Conservation (phyloP, 2,888 invertebrate genomes). For the Zygothrica quintamaculata region DNA sequence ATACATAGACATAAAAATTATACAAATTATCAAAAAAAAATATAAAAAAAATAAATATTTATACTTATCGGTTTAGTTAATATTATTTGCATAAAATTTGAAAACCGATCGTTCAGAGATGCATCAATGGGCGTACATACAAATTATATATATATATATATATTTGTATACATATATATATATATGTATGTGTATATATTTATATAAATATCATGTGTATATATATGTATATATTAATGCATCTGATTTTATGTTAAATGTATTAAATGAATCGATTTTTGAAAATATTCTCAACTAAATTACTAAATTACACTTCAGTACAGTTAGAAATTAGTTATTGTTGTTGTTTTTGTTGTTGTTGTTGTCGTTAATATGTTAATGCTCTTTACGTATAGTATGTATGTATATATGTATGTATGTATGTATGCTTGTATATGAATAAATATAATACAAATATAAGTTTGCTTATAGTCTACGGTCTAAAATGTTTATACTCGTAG, state of each 20-base stretch:
- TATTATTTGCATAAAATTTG: constrained; percentile 34
- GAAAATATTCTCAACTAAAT: constrained; percentile 36
- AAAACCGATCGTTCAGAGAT: constrained; percentile 33
- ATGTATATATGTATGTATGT: constrained; percentile 44
- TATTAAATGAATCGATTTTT: too few species aligned
- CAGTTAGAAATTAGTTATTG: constrained; percentile 65
- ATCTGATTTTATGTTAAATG: constrained; percentile 20
- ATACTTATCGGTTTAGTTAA: constrained; percentile 39
- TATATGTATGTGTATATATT: constrained; percentile 6
- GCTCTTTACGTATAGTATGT: constrained; percentile 25
- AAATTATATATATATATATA: constrained; percentile 11
- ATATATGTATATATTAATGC: constrained; percentile 18
- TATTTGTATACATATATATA: constrained; percentile 13
- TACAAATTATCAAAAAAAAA: constrained; percentile 58
- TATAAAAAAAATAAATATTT: constrained; percentile 59
- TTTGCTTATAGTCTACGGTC: constrained; percentile 59
- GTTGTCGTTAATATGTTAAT: constrained; percentile 16
- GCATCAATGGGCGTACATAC: constrained; percentile 8
- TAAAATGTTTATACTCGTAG: constrained; percentile 64
- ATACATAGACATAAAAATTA: constrained; percentile 68
- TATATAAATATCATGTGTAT: constrained; percentile 5
- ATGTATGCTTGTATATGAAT: constrained; percentile 39
- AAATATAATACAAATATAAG: constrained; percentile 56
- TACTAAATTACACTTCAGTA: constrained; percentile 56
- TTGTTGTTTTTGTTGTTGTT: constrained; percentile 24